Evolutionary conservation across 2,888 invertebrate genomes (phyloP).

Genomic region (Oegoconia quadripuncta): DNA sequence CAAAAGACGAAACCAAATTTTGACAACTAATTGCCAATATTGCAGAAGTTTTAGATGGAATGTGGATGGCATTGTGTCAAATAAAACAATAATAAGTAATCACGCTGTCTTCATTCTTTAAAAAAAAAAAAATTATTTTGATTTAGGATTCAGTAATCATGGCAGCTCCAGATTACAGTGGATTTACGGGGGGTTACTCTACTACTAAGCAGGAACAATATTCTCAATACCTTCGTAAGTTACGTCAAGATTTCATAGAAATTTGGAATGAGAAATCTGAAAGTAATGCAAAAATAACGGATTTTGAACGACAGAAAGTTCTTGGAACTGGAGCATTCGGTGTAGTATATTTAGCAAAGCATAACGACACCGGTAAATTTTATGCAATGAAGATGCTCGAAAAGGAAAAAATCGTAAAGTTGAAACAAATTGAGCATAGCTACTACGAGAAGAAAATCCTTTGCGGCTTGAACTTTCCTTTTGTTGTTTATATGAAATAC

Average conservation of each 20-base stretch:
- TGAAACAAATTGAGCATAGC: constrained; percentile 93
- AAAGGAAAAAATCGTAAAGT: constrained; percentile 91
- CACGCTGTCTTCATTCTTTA: neutral
- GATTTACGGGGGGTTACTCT: constrained; percentile 44
- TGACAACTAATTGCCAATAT: too few relatives aligned
- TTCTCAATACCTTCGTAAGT: constrained; percentile 46
- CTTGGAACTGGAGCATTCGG: constrained; percentile 96
- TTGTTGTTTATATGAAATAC: constrained; percentile 90
- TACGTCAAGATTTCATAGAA: constrained; percentile 61
- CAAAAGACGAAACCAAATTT: too few relatives aligned
- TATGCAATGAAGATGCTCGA: constrained; percentile 95
- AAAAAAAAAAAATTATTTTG: neutral
- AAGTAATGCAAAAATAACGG: constrained; percentile 54
- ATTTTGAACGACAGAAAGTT: constrained; percentile 86
- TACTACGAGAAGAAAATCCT: constrained; percentile 93
- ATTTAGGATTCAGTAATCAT: constrained; percentile 22
- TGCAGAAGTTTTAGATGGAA: too few relatives aligned
- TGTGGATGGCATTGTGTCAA: too few relatives aligned
- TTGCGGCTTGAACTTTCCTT: constrained; percentile 91
- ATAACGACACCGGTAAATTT: constrained; percentile 78
- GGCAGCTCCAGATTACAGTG: constrained; percentile 40
- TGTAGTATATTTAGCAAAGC: constrained; percentile 85
- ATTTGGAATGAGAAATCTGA: constrained; percentile 51
- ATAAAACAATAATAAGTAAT: too few relatives aligned
- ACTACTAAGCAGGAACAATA: constrained; percentile 57